Evolutionary conservation across 2,797 vertebrate genomes (phyloP).

Genomic region (Gymnopithys bicolor): DNA sequence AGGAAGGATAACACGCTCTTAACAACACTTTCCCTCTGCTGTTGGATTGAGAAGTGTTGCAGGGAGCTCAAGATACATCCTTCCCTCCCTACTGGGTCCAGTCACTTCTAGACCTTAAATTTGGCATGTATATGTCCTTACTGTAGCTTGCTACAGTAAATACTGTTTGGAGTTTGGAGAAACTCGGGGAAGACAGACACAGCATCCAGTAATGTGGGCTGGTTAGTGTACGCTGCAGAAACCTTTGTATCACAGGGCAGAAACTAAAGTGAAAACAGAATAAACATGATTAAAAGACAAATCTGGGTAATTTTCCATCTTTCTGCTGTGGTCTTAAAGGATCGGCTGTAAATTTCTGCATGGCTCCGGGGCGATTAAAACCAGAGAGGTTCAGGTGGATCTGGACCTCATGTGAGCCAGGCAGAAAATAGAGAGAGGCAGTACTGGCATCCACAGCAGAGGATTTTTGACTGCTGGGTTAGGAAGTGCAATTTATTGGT

Average conservation of each 20-base stretch:
- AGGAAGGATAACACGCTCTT: background rate
- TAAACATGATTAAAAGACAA: background rate
- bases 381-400: background rate
- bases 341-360: background rate
- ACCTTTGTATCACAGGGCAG: background rate
- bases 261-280: background rate
- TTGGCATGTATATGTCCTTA: background rate
- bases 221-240: background rate
- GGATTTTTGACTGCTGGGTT: background rate
- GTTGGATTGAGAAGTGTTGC: rapidly evolving
- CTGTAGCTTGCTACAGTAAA: rapidly evolving
- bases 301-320: background rate
- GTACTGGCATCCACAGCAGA: background rate
- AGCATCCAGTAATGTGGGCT: background rate
- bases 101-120: background rate
- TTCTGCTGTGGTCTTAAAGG: background rate
- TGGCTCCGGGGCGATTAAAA: background rate
- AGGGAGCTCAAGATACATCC: background rate
- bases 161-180: background rate
- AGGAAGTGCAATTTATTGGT: background rate
- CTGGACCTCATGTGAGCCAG: background rate
- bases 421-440: background rate
- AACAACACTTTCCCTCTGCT: rapidly evolving
- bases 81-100: background rate
- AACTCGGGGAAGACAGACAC: background rate